phyloP scores from a whole-genome alignment of 2,113 vertebrate genomes.

The Pelusios castaneus region DNA sequence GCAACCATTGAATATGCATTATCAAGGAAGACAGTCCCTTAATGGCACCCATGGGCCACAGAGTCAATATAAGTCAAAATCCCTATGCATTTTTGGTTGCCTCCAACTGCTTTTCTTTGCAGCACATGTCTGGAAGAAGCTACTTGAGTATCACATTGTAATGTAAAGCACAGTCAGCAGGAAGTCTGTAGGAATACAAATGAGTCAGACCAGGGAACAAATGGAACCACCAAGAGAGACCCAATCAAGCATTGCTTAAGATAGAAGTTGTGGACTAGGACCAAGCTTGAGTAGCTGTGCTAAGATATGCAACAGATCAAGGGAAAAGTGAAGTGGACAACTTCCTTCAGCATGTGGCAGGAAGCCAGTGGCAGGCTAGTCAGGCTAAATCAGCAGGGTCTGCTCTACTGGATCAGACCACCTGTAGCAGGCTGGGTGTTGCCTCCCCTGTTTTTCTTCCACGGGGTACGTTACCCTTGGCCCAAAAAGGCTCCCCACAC shows the following conservation, averaged over 20 bases:
- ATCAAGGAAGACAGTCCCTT: not conserved
- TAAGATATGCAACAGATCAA: not conserved
- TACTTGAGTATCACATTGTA: not conserved
- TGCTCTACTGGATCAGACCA: not conserved
- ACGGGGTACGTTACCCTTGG: too few relatives aligned
- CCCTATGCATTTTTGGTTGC: not conserved
- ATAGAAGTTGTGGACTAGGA: not conserved
- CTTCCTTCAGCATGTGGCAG: not conserved
- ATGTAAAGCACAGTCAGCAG: not conserved
- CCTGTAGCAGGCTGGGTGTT: too few relatives aligned
- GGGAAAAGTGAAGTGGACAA: not conserved
- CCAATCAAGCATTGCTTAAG: not conserved
- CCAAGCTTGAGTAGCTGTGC: rapidly evolving
- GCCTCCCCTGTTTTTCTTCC: too few relatives aligned
- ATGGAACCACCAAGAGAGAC: not conserved
- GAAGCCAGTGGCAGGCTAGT: rapidly evolving
- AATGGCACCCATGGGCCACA: not conserved
- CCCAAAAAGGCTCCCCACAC: too few relatives aligned
- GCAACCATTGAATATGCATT: not conserved
- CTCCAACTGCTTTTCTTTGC: not conserved
- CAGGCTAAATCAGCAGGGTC: not conserved
- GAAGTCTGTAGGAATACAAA: not conserved
- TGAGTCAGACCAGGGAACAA: not conserved
- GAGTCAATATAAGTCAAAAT: not conserved
- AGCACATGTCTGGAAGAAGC: not conserved